These are phyloP conservation scores for Therioaphis trifolii DNA, from an alignment of 2,888 invertebrate species.

Conservation along the genomic window DNA sequence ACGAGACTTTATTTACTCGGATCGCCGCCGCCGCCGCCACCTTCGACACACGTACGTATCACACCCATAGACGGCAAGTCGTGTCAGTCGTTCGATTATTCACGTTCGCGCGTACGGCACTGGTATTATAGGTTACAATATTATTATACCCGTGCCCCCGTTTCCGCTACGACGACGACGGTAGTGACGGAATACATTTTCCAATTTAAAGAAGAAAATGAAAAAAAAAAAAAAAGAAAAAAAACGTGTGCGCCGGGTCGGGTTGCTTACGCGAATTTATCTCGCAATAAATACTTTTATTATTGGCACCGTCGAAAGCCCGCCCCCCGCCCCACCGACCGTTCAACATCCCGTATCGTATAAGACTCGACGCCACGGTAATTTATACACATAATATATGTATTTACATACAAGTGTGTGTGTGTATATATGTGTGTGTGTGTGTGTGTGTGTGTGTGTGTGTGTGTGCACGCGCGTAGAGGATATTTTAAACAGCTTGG, in stretches of 20 bases:
- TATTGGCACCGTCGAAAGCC: not conserved
- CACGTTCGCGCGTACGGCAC: not conserved
- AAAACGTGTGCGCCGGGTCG: not conserved
- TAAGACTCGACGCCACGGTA: not conserved
- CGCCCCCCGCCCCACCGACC: not conserved
- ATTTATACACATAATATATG: not conserved
- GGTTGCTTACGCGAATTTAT: constrained; percentile 37
- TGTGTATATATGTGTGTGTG: too few species aligned
- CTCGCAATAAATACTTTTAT: constrained; percentile 39
- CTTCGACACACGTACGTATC: too few species aligned
- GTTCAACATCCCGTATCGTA: too few species aligned
- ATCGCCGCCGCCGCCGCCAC: not conserved
- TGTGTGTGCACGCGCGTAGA: too few species aligned
- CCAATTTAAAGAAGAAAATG: constrained; percentile 25
- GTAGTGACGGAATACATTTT: constrained; percentile 50
- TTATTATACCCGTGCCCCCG: not conserved
- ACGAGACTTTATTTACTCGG: constrained; percentile 52
- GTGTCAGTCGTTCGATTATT: constrained; percentile 17
- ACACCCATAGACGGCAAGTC: not conserved
- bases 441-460: too few species aligned
- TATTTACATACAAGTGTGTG: not conserved
- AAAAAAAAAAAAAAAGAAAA: not conserved
- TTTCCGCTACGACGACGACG: not conserved
- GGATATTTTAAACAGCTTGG: constrained; percentile 38
- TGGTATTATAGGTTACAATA: too few species aligned